These are phyloP conservation scores for Shinisaurus crocodilurus DNA, from an alignment of 2,113 vertebrate genomes.

Conservation along the genomic window DNA sequence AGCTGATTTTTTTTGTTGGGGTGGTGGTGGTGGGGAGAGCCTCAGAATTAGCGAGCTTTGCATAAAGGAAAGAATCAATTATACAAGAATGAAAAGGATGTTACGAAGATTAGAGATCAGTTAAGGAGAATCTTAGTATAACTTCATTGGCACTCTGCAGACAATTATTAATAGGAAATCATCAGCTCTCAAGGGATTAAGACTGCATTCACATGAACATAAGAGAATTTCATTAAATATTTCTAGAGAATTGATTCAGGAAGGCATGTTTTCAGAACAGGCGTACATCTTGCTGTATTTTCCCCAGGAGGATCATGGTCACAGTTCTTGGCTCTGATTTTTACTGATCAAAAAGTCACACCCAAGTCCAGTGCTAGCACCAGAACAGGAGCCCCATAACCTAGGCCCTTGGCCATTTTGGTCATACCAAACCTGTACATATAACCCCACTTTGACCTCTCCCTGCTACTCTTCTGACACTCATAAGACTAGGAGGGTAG, in stretches of 20 bases:
- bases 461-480: neutral
- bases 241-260: neutral
- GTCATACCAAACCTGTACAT: neutral
- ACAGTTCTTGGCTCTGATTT: neutral
- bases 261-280: constrained; percentile 6
- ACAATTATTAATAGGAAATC: neutral
- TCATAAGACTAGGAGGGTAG: neutral
- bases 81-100: neutral
- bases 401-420: neutral
- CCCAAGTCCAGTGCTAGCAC: no score
- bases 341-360: neutral
- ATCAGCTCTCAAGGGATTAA: neutral
- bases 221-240: neutral
- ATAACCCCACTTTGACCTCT: neutral
- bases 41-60: neutral
- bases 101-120: neutral
- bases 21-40: no score
- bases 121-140: neutral
- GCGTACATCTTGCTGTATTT: neutral
- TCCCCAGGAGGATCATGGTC: neutral
- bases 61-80: neutral
- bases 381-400: neutral
- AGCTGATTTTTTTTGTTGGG: neutral
- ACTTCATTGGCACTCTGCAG: neutral
- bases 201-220: neutral